Base-by-base conservation (phyloP, 35 echinoderm and acorn worm genomes). In the Anneissia japonica region DNA sequence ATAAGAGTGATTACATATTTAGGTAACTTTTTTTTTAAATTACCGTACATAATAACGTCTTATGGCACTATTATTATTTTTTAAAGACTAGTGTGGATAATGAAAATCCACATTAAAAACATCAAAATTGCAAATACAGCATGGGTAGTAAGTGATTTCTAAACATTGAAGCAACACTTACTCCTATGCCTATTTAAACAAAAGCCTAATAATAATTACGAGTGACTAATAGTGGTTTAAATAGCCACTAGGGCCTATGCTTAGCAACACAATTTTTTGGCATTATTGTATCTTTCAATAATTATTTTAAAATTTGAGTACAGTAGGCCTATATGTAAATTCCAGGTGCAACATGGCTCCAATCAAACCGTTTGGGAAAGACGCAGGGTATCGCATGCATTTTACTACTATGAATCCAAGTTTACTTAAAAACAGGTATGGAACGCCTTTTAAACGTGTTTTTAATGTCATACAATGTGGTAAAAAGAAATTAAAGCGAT, bases 301-400 rank as follows among this genome's bases (percentile, higher is more conserved):
- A n/a, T n/a, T n/a, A n/a, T n/a, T n/a, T n/a, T n/a, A n/a, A n/a
- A n/a, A n/a, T n/a, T n/a, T n/a, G n/a, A n/a, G n/a, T n/a, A n/a
- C n/a, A n/a, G n/a, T n/a, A n/a, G n/a, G n/a, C n/a, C n/a, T n/a
- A n/a, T n/a, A n/a, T n/a, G n/a, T n/a, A n/a, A 23, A 21, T 77
- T 33, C n/a, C 90, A 97, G 94, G 75, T 92, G 90, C 39, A 97
- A 97, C 64, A 74, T 84, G 21, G 87, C 94, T 23, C 94, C 90
- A 10, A 23, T 97, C 7, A 36, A 56, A 46, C 40, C 45, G 5
- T 92, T 84, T 82, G 79, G 26, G 32, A 46, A 21, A 26, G 90
- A 97, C 64, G 94, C 94, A 73, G 94, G 94, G 75, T 31, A 36
- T 46, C 87, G 87, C 39, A 90, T 46, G 5, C 92, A 97, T 81